Evolutionary conservation across 2,113 vertebrate genomes (phyloP).

Genomic region (Heterocephalus glaber): DNA sequence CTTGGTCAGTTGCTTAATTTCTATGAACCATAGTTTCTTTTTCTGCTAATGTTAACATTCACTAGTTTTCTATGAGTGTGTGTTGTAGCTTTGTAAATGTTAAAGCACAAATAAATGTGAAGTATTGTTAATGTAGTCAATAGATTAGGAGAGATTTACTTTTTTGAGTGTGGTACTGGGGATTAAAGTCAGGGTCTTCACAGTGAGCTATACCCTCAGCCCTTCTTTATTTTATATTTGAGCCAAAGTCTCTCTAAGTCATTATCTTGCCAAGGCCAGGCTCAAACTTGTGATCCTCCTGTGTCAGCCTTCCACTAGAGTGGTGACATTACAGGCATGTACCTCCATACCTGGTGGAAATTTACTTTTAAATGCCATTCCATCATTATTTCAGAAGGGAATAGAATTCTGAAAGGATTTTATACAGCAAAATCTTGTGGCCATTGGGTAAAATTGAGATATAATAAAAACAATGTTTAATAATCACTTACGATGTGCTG

Average conservation of each 20-base stretch:
- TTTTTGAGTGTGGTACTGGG: background rate
- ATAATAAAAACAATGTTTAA: background rate
- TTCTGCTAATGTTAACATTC: background rate
- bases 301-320: background rate
- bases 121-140: background rate
- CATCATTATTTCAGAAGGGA: slow-evolving; percentile 22
- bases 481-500: background rate
- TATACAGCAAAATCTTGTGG: background rate
- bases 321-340: background rate
- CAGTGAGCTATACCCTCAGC: background rate
- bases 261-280: background rate
- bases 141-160: background rate
- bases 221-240: background rate
- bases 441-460: background rate
- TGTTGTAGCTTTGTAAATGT: background rate
- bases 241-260: background rate
- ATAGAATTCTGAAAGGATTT: background rate
- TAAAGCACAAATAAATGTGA: background rate
- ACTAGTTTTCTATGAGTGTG: background rate
- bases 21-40: background rate
- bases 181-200: background rate
- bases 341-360: background rate
- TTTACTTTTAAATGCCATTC: slow-evolving; percentile 24
- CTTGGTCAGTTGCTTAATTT: background rate
- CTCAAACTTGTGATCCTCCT: background rate